Evolutionary conservation across 2,113 vertebrate genomes (phyloP), one percentile per base, ranked within the genome.

Genomic region (Cricetomys ansorgei): DNA sequence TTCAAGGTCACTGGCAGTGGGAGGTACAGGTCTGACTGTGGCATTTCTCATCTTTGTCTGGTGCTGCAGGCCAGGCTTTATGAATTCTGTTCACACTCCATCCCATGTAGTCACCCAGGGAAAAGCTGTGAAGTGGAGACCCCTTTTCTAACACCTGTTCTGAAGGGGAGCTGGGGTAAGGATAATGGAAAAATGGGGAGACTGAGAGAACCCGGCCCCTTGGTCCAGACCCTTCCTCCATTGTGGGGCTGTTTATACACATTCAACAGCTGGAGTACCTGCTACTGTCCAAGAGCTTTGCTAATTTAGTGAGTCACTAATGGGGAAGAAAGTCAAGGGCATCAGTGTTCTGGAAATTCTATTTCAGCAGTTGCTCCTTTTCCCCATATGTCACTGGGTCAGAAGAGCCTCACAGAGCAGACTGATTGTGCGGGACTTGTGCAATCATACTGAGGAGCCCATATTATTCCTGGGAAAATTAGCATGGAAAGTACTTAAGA

Each of bases 21-120:
- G 16, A 45, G n/a, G 4, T 7, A 2, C 4, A 1, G 23, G 17
- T 40, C 4, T 4, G 1, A 8, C 1, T 34, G n/a, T 37, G 16
- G 11, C 13, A 9, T n/a, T 31, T n/a, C 12, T 34, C 25, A 53
- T 53, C 19, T 31, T 67, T 77, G 27, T 67, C 21, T 13, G 13
- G 6, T 31, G 6, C 12, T 23, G 8, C 10, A 76, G n/a, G 50
- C 40, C 34, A 53, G 80, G 31, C 1, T 89, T 59, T 40, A 16
- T 55, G 50, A 16, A 9, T 31, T 65, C 19, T 92, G 57, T n/a
- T 21, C n/a, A 23, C 31, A 23, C 10, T 23, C 53, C 37, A 21
- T 43, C 10, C 34, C 80, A 37, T 10, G 77, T 29, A 59, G 55
- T 40, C 15, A 16, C 31, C 45, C n/a, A 59, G 10, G 29, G 45